phyloP scores from a whole-genome alignment of 2,888 invertebrate genomes.

The Rutpela maculata region DNA sequence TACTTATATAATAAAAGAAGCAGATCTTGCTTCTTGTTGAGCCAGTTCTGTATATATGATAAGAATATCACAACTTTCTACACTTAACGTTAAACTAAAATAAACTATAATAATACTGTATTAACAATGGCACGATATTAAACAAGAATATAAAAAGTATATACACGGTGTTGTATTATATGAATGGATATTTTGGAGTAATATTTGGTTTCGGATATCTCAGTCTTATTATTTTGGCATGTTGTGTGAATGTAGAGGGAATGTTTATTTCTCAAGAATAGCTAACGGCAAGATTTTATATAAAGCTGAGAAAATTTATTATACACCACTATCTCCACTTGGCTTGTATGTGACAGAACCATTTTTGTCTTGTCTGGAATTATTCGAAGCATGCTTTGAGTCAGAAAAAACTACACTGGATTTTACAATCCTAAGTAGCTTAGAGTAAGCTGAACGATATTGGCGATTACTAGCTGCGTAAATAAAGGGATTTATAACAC shows the following conservation, averaged over 20 bases:
- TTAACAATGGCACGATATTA: conserved; percentile 36
- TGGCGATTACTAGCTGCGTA: conserved; percentile 93
- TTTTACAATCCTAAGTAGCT: conserved; percentile 73
- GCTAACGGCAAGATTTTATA: conserved; percentile 14
- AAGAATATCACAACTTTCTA: conserved; percentile 26
- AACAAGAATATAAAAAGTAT: conserved; percentile 33
- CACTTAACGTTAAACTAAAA: not conserved
- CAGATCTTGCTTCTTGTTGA: not conserved
- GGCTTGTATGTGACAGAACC: conserved; percentile 61
- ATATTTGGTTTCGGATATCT: conserved; percentile 26
- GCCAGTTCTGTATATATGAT: not conserved
- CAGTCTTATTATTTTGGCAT: conserved; percentile 35
- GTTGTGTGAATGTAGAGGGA: conserved; percentile 21
- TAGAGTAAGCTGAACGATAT: conserved; percentile 81
- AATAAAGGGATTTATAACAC: conserved; percentile 92
- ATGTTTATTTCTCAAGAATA: conserved; percentile 27
- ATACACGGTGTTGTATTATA: conserved; percentile 16
- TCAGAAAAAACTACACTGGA: conserved; percentile 67
- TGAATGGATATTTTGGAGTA: not conserved
- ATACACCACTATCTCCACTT: conserved; percentile 47
- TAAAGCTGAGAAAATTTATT: not conserved
- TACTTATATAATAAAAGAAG: not conserved
- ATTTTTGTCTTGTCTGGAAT: conserved; percentile 62
- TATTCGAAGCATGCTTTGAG: conserved; percentile 63
- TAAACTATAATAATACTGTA: conserved; percentile 37